phyloP scores from a whole-genome alignment of 2,113 vertebrate species.

The Planiliza haematocheilus region DNA sequence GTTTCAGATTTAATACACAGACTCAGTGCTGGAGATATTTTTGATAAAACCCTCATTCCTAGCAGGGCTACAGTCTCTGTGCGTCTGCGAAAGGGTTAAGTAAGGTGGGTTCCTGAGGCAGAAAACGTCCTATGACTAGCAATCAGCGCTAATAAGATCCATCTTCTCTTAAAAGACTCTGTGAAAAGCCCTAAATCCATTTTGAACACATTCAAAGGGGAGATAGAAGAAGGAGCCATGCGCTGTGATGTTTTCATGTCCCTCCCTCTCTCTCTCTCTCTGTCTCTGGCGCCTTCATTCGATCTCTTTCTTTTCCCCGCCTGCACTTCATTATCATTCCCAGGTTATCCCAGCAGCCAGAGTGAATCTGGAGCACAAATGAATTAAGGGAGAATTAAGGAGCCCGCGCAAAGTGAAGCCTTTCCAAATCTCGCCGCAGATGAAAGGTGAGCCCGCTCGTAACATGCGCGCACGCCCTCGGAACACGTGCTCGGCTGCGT shows the following conservation, averaged over 20 bases:
- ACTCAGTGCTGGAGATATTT: constrained; percentile 19
- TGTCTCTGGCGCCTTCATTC: constrained; percentile 20
- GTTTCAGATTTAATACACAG: constrained; percentile 6
- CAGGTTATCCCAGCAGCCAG: constrained; percentile 89
- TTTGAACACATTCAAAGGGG: constrained; percentile 91
- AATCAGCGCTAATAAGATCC: constrained; percentile 94
- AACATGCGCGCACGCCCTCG: constrained; percentile 8
- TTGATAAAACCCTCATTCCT: constrained; percentile 13
- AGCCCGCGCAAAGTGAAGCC: constrained; percentile 89
- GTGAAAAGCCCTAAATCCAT: constrained; percentile 92
- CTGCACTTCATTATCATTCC: constrained; percentile 92
- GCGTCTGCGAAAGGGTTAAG: constrained; percentile 85
- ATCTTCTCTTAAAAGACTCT: constrained; percentile 88
- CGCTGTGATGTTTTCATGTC: constrained; percentile 84
- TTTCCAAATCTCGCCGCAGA: constrained; percentile 90
- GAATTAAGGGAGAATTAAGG: constrained; percentile 94
- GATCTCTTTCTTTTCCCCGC: constrained; percentile 1
- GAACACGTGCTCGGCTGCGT: constrained; percentile 19
- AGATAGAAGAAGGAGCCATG: constrained; percentile 77
- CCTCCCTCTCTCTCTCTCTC: constrained; percentile 13
- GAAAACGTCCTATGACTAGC: constrained; percentile 87
- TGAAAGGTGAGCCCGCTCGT: constrained; percentile 84
- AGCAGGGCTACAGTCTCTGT: constrained; percentile 32
- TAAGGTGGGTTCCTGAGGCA: constrained; percentile 80
- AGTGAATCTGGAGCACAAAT: constrained; percentile 92